These are phyloP conservation scores for Amphiprion ocellaris DNA, from an alignment of 2,113 vertebrate genomes.

Conservation along the genomic window DNA sequence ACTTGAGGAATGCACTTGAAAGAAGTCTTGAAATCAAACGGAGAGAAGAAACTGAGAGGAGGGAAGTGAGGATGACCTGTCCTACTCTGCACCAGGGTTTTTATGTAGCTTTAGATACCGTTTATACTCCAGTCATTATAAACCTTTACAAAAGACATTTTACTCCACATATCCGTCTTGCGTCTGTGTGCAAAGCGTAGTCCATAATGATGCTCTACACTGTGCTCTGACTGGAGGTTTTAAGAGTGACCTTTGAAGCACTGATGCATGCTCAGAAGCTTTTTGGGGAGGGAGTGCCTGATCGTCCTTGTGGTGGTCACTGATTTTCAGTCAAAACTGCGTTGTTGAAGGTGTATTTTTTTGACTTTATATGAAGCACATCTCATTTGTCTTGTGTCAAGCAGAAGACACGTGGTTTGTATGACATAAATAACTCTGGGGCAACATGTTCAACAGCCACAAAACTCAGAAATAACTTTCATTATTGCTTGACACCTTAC, in stretches of 20 bases:
- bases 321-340: constrained; percentile 27
- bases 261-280: not conserved
- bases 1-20: not conserved
- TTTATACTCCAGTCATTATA: not conserved
- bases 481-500: not conserved
- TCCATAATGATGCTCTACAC: not conserved
- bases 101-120: too few species aligned
- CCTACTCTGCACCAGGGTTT: not conserved
- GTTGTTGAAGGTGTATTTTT: constrained; percentile 1
- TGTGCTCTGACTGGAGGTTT: not conserved
- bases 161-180: not conserved
- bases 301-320: not conserved
- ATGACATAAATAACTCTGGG: not conserved
- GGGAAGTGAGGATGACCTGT: not conserved
- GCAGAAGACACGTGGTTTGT: not conserved
- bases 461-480: constrained; percentile 4
- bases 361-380: not conserved
- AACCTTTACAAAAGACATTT: not conserved
- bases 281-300: not conserved
- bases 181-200: not conserved
- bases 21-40: not conserved
- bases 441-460: not conserved
- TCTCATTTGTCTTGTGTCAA: constrained; percentile 9
- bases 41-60: not conserved
- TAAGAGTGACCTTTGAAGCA: constrained; percentile 45